Conservation (phyloP, 2,888 invertebrate genomes). For the Drosophila nr. medialis region DNA sequence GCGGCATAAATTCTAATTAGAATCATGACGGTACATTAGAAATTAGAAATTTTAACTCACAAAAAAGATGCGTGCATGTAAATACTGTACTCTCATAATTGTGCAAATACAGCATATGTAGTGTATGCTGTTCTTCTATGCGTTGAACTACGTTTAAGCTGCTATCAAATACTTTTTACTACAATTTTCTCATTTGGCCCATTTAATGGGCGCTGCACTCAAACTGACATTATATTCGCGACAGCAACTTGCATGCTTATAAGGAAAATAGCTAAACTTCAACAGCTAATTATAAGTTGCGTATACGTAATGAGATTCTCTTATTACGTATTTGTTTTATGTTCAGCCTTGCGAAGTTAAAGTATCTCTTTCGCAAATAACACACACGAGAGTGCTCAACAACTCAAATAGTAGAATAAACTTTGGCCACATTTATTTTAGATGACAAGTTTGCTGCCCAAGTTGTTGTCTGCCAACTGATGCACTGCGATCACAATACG, state of each 20-base stretch:
- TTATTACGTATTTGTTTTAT: conserved; percentile 11
- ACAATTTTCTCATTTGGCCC: background rate
- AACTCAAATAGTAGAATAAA: conserved; percentile 48
- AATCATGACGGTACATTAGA: background rate
- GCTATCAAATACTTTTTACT: background rate
- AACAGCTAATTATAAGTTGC: conserved; percentile 18
- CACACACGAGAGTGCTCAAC: conserved; percentile 29
- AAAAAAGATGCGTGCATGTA: background rate
- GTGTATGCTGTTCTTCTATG: background rate
- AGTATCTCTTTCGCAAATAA: conserved; percentile 12
- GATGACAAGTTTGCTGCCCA: conserved; percentile 25
- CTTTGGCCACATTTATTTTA: conserved; percentile 39
- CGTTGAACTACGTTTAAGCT: no score
- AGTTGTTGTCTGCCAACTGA: conserved; percentile 26
- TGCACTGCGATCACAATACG: conserved; percentile 46
- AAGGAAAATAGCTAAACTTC: conserved; percentile 12
- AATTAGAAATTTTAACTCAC: background rate
- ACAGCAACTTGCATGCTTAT: background rate
- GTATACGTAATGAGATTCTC: conserved; percentile 9
- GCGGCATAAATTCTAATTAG: background rate
- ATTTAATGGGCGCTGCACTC: background rate
- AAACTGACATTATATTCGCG: background rate
- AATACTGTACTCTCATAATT: background rate
- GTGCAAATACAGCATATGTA: background rate
- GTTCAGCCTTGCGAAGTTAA: conserved; percentile 10